A percentile compares a stretch with the other conserved stretches of the same genome.
These are phyloP conservation scores for Symphodus melops DNA, from an alignment of 2,113 vertebrate species.

Conservation along the genomic window DNA sequence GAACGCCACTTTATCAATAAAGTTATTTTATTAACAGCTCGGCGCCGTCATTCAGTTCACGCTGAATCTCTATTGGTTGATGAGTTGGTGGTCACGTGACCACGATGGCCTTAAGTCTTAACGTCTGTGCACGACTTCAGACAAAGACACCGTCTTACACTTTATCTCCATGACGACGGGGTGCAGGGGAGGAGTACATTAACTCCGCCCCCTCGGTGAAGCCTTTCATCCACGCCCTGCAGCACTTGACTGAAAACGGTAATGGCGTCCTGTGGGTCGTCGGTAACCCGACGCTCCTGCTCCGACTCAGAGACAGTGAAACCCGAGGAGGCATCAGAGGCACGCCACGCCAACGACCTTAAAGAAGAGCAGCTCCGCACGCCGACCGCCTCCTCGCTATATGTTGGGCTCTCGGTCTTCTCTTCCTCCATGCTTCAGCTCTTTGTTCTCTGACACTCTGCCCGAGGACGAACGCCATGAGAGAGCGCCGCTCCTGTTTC, in stretches of 20 bases:
- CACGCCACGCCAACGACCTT: slow-evolving; percentile 44
- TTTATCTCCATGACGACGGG: neutral
- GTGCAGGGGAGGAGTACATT: slow-evolving; percentile 4
- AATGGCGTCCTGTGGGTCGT: slow-evolving; percentile 73
- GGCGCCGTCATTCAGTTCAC: too few relatives aligned
- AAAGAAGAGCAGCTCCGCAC: slow-evolving; percentile 43
- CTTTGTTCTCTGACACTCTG: slow-evolving; percentile 43
- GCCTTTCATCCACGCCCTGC: slow-evolving; percentile 74
- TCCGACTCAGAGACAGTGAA: slow-evolving; percentile 61
- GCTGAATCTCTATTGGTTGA: too few relatives aligned
- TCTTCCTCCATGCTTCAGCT: slow-evolving; percentile 33
- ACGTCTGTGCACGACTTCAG: neutral
- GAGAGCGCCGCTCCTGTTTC: slow-evolving; percentile 66
- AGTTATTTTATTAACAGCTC: too few relatives aligned
- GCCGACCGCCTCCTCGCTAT: slow-evolving; percentile 2
- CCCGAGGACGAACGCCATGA: slow-evolving; percentile 61
- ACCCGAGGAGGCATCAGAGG: slow-evolving; percentile 74
- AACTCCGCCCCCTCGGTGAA: slow-evolving; percentile 25
- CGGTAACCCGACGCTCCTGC: slow-evolving; percentile 72
- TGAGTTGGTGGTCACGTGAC: too few relatives aligned
- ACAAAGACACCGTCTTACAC: neutral
- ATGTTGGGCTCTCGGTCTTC: slow-evolving; percentile 13
- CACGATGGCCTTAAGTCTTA: neutral
- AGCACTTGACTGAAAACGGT: slow-evolving; percentile 65
- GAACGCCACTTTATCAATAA: too few relatives aligned